Percentiles rank a stretch among this genome's conserved stretches.
Conservation (phyloP, 1,140 invertebrate species). For the Riptortus pedestris region DNA sequence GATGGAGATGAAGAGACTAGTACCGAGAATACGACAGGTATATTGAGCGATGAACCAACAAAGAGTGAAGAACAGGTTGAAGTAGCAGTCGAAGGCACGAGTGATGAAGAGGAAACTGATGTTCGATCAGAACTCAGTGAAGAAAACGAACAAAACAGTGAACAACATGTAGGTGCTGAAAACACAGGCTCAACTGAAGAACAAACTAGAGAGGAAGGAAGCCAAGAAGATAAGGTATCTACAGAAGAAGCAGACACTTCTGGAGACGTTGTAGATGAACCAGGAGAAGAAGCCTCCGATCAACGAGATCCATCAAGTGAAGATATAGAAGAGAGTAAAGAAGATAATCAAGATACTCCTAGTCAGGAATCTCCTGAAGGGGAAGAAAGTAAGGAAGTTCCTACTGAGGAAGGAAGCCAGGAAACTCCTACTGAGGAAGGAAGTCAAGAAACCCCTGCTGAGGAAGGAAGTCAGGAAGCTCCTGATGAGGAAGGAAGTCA, state of each 20-base stretch:
- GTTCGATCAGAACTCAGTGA: too few species aligned
- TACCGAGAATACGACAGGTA: conserved; percentile 20
- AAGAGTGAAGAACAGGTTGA: conserved; percentile 9
- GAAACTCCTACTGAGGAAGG: conserved; percentile 9
- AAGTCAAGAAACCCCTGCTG: conserved; percentile 15
- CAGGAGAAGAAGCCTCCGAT: too few species aligned
- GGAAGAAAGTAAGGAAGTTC: conserved; percentile 35
- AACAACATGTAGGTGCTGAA: too few species aligned
- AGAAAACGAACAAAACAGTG: too few species aligned
- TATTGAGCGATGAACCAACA: too few species aligned
- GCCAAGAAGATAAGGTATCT: conserved; percentile 26
- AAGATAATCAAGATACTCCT: too few species aligned
- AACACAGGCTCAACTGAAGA: too few species aligned
- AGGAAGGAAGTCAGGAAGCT: conserved; percentile 14
- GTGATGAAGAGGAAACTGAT: conserved; percentile 22
- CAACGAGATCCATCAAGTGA: too few species aligned
- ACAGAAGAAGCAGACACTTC: conserved; percentile 17
- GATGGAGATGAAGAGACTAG: conserved; percentile 26
- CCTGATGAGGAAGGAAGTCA: background rate
- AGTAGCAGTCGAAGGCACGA: conserved; percentile 21
- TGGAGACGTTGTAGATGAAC: conserved; percentile 19
- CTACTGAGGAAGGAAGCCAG: conserved; percentile 31
- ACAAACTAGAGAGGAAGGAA: conserved; percentile 27
- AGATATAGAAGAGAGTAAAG: conserved; percentile 18
- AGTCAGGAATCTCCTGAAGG: conserved; percentile 30